Evolutionary conservation across 53 echinoderm and acorn worm genomes (phyloP), one percentile per base, ranked within the genome.

Genomic region (Arbacia lixula): DNA sequence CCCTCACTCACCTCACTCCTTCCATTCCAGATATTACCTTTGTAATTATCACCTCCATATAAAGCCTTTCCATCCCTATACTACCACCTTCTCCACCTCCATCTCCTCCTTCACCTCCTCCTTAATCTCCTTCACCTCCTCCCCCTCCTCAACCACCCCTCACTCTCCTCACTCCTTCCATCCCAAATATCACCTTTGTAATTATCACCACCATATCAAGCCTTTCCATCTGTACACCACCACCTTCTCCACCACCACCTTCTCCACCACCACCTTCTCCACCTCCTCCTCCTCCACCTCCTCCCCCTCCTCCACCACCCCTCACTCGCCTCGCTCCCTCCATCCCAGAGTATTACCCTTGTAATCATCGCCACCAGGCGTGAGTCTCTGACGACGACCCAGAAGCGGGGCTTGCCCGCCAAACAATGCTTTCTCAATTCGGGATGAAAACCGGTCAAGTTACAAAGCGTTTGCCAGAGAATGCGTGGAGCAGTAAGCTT

Each of bases 401-500:
- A 63, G n/a, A 36, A 58, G 57, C 38, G 12, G 53, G 53, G 77
- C 35, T 40, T 77, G 58, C 77, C 77, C 34, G 12, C 56, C 77
- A 37, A 77, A 77, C 77, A 77, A 77, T 58, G 56, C 37, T 39
- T 39, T 77, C 77, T 42, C 77, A 56, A 77, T 72, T 56, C 77
- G 77, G 58, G 56, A 77, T 56, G 58, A 77, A 77, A 77, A 77
- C 31, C 43, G 82, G 82, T 81, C 82, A 81, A 81, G 82, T 81
- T 81, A 81, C 82, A 63, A 81, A 81, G 62, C 82, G 40, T 49
- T 81, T 25, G 62, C 82, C 62, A 32, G 41, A 63, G 38, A 63
- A 81, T 81, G 82, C 82, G 46, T 12, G 56, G 40, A 51, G 77
- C 63, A 49, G 29, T 81, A 81, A 81, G 82, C 64, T 64, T 12